Base-by-base conservation (phyloP, 2,113 vertebrate species). In the Sander vitreus region DNA sequence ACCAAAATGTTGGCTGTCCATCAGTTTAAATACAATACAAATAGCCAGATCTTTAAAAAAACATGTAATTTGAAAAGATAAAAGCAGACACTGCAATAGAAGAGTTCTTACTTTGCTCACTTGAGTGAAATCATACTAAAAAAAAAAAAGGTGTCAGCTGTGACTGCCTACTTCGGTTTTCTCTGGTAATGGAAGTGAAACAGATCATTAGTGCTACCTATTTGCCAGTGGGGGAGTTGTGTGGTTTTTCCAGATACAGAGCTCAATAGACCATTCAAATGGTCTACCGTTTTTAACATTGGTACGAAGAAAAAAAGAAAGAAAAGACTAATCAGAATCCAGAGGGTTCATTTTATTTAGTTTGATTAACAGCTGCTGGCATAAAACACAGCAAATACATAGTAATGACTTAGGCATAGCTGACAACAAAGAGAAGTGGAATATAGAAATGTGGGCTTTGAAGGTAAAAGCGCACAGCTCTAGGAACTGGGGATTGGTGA, bases 271-370 rank as follows among this genome's bases (percentile, higher is more conserved):
- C 21, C 1, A 23, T n/a, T 30, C 4, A 45, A 68, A 43, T 23
- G 0, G 8, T 18, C 1, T 2, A 14, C 5, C 45, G 5, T 33
- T 68, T 72, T 58, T 2, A 43, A 21, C 19, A 47, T 10, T 16
- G 4, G 10, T 21, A 58, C 8, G 25, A 57, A 30, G 4, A 55
- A 12, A 57, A 55, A 12, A 4, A 53, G 14, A 54, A 23, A 71
- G n/a, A 48, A 0, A 1, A 51, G 19, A 76, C 36, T 4, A 11
- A 36, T 86, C 80, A 86, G 89, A 94, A 93, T 88, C 88, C 91
- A 94, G 88, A 92, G 85, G 71, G 84, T 89, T 89, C 8, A 0
- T 2, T 94, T 95, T 92, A 94, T 95, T 95, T 88, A 51, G 64
- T 85, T 79, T 43, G 73, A 83, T 45, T 25, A 76, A 85, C 64